These are phyloP conservation scores for Leptodirus hochenwartii DNA, from an alignment of 2,888 invertebrate genomes.

Conservation along the genomic window DNA sequence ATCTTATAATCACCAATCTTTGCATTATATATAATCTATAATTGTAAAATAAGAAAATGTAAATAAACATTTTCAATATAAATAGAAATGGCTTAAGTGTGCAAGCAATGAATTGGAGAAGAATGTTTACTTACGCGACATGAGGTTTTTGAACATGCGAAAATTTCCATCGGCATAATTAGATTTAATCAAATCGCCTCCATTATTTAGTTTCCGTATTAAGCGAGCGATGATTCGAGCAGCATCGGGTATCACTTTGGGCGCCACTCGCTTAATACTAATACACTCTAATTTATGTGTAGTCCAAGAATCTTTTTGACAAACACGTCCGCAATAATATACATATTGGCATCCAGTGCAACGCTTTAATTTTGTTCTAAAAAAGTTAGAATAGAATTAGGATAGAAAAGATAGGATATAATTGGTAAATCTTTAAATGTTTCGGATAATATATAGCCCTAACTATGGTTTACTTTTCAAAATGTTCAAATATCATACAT, in stretches of 20 bases:
- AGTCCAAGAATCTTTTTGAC: slow-evolving; percentile 68
- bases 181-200: slow-evolving; percentile 45
- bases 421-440: too few species aligned
- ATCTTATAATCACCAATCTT: background rate
- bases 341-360: slow-evolving; percentile 73
- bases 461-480: too few species aligned
- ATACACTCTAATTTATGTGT: slow-evolving; percentile 72
- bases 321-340: slow-evolving; percentile 61
- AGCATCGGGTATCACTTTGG: slow-evolving; percentile 62
- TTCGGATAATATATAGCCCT: too few species aligned
- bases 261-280: slow-evolving; percentile 50
- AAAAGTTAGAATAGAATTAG: too few species aligned
- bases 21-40: background rate
- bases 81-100: background rate
- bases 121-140: slow-evolving; percentile 59
- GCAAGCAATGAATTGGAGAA: background rate
- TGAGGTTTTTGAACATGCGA: slow-evolving; percentile 67
- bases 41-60: slow-evolving; percentile 1
- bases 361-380: slow-evolving; percentile 51
- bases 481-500: too few species aligned
- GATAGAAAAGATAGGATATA: slow-evolving; percentile 2
- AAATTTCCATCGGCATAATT: slow-evolving; percentile 51
- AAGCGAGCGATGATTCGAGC: slow-evolving; percentile 63
- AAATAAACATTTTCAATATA: background rate
- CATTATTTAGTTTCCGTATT: slow-evolving; percentile 47